These are phyloP conservation scores for Betta splendens DNA, from an alignment of 2,797 vertebrate species.

Conservation along the genomic window DNA sequence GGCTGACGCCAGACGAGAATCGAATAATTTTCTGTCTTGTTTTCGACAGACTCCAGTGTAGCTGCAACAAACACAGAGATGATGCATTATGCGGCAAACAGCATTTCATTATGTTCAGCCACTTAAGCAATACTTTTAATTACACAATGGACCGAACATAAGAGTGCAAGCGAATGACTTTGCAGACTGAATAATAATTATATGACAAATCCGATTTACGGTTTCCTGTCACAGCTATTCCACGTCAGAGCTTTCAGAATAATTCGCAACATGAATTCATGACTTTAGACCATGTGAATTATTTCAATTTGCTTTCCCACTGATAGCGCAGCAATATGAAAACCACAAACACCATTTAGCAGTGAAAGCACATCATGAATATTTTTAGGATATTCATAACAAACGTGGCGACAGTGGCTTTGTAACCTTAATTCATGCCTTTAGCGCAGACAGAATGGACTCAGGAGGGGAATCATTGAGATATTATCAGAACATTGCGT, in stretches of 20 bases:
- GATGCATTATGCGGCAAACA: constrained; percentile 26
- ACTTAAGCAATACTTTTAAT: constrained; percentile 64
- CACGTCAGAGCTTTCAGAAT: constrained; percentile 36
- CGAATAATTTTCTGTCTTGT: constrained; percentile 20
- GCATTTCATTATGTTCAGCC: constrained; percentile 49
- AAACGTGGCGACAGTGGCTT: constrained; percentile 4
- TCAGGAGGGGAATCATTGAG: constrained; percentile 19
- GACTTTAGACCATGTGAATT: constrained; percentile 32
- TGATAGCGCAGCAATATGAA: constrained; percentile 23
- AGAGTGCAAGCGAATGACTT: constrained; percentile 47
- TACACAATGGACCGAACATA: constrained; percentile 42
- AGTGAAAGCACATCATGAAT: constrained; percentile 20
- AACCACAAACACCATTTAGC: constrained; percentile 22
- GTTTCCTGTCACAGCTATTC: constrained; percentile 38
- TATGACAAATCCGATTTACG: constrained; percentile 31
- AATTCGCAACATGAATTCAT: constrained; percentile 41
- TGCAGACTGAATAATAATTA: constrained; percentile 43
- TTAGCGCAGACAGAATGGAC: constrained; percentile 21
- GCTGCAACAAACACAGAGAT: constrained; percentile 15
- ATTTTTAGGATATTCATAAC: constrained; percentile 26
- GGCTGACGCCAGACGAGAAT: constrained; percentile 24
- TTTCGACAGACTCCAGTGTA: constrained; percentile 18
- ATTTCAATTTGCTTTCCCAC: constrained; percentile 26
- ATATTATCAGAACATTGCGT: constrained; percentile 17
- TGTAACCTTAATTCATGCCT: constrained; percentile 24